These are phyloP conservation scores for Scaptomyza tumidula DNA, from an alignment of 2,888 invertebrate species.

Conservation along the genomic window DNA sequence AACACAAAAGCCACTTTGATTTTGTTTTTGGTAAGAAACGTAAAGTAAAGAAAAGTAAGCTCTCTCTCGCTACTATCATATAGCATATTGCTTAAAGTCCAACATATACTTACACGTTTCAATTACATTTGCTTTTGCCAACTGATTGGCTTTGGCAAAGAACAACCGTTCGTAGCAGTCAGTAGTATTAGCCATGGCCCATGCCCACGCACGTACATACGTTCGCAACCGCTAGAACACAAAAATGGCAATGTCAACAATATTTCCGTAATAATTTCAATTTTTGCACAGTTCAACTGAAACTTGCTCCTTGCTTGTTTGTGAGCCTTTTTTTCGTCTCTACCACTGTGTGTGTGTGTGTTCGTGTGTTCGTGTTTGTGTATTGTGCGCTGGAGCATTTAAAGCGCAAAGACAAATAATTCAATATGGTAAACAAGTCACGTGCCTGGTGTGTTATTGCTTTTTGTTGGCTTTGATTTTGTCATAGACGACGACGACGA, in stretches of 20 bases:
- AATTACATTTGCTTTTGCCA: constrained; percentile 12
- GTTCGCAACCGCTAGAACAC: constrained; percentile 18
- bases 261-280: constrained; percentile 65
- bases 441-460: constrained; percentile 75
- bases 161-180: constrained; percentile 1
- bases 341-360: constrained; percentile 6
- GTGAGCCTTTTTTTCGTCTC: constrained; percentile 5
- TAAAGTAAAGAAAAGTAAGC: no score
- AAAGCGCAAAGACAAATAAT: constrained; percentile 73
- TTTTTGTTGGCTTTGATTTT: constrained; percentile 67
- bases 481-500: constrained; percentile 35
- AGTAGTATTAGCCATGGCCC: constrained; percentile 21
- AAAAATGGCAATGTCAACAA: constrained; percentile 50
- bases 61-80: background rate
- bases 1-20: background rate
- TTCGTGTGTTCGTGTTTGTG: constrained; percentile 8
- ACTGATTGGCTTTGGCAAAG: constrained; percentile 39
- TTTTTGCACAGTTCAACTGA: constrained; percentile 47
- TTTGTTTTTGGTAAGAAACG: background rate
- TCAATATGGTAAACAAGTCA: constrained; percentile 82
- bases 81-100: constrained; percentile 22
- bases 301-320: constrained; percentile 32
- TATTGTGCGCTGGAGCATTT: constrained; percentile 51
- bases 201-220: constrained; percentile 41
- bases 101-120: constrained; percentile 23